A percentile compares a stretch with the other conserved stretches of the same genome.
Conservation (phyloP, 2,113 vertebrate genomes). For the Aplodontia rufa region DNA sequence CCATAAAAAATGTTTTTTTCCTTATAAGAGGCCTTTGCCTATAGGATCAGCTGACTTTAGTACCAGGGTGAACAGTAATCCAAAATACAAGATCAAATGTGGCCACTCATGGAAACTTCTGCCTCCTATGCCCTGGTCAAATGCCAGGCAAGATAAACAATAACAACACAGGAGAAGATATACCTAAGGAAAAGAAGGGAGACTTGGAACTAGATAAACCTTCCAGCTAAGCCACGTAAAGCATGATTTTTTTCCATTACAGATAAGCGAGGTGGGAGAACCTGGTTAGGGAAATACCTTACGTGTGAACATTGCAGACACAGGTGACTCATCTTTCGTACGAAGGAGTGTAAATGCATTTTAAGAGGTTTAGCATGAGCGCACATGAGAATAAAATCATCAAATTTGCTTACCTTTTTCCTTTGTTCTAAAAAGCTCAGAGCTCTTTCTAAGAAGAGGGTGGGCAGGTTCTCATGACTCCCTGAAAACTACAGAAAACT, state of each 20-base stretch:
- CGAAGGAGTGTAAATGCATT: neutral
- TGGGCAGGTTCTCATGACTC: neutral
- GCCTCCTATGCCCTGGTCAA: slow-evolving; percentile 29
- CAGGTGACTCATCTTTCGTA: slow-evolving; percentile 21
- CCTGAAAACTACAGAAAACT: slow-evolving; percentile 6
- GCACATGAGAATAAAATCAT: neutral
- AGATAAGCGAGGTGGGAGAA: slow-evolving; percentile 57
- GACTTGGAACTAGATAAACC: slow-evolving; percentile 40
- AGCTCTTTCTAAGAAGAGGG: slow-evolving; percentile 47
- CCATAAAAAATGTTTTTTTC: neutral
- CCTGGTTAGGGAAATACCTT: neutral
- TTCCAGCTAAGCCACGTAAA: slow-evolving; percentile 52
- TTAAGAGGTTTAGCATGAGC: neutral
- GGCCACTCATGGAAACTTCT: neutral
- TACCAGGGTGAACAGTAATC: neutral
- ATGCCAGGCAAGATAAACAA: slow-evolving; percentile 57
- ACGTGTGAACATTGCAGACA: neutral
- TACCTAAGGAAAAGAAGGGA: slow-evolving; percentile 41
- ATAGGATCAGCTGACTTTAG: neutral
- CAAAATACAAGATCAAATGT: neutral
- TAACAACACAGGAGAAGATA: slow-evolving; percentile 50
- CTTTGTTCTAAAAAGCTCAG: slow-evolving; percentile 37
- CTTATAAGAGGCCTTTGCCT: neutral
- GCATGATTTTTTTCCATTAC: neutral
- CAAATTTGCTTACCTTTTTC: neutral